A percentile compares a stretch with the other conserved stretches of the same genome.
These are phyloP conservation scores for Atlantisia rogersi DNA, from an alignment of 2,113 vertebrate species.

Conservation along the genomic window DNA sequence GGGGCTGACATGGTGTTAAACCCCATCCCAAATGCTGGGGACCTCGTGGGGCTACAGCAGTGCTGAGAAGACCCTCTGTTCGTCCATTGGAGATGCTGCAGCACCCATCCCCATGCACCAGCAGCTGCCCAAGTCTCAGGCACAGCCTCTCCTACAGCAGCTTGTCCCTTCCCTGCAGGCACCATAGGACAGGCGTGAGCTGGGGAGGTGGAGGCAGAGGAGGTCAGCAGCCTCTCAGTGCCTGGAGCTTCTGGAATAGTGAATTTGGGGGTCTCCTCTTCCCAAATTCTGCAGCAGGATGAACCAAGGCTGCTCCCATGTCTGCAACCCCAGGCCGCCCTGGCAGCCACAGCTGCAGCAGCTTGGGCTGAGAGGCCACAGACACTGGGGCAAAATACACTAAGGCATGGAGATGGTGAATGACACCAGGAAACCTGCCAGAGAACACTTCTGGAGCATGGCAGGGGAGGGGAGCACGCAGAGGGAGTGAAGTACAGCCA, in stretches of 20 bases:
- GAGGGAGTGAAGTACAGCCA: not conserved
- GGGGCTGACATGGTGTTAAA: accelerated
- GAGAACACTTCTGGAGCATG: not conserved
- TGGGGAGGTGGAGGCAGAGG: not conserved
- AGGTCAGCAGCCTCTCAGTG: not conserved
- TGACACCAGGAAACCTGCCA: not conserved
- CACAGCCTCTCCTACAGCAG: not conserved
- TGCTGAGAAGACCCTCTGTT: not conserved
- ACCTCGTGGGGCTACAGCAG: not conserved
- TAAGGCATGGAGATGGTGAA: not conserved
- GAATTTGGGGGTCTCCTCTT: not conserved
- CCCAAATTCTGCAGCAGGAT: not conserved
- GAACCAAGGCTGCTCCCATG: not conserved
- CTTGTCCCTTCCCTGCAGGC: not conserved
- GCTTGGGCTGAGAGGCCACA: too few relatives aligned
- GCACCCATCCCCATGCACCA: not conserved
- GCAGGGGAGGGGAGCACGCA: not conserved
- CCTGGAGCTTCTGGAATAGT: not conserved
- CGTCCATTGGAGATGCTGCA: too few relatives aligned
- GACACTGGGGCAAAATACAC: not conserved
- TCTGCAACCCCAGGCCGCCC: not conserved
- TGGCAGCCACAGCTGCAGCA: not conserved
- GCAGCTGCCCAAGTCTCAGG: accelerated
- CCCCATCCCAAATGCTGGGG: not conserved
- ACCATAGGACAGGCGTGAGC: not conserved